These are phyloP conservation scores for Cyclopterus lumpus DNA, from an alignment of 2,797 vertebrate species.

Conservation along the genomic window DNA sequence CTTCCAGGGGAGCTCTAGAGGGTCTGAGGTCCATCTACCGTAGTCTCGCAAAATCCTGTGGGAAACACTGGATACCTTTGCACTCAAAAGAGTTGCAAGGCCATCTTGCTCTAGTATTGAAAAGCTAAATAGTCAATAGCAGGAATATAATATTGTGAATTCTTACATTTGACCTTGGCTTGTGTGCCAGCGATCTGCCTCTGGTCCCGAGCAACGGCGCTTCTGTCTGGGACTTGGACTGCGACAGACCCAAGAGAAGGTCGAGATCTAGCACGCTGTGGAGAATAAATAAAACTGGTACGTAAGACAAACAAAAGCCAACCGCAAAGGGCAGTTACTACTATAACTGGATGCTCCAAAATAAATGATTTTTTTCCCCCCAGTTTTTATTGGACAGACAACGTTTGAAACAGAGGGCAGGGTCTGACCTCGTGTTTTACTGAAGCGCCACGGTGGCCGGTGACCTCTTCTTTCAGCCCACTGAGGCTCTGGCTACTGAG, in stretches of 20 bases:
- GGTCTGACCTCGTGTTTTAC: conserved; percentile 74
- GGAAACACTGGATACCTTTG: neutral
- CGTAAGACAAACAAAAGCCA: neutral
- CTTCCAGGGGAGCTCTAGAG: too few species aligned
- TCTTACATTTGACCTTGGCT: conserved; percentile 70
- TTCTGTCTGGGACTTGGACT: conserved; percentile 53
- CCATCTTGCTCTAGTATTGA: neutral
- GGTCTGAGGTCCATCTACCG: neutral
- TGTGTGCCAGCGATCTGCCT: conserved; percentile 55
- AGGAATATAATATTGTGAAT: neutral
- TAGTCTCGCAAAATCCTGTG: neutral
- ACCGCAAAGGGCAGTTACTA: neutral
- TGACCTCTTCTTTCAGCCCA: conserved; percentile 71
- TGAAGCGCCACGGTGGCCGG: conserved; percentile 55
- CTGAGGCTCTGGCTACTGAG: conserved; percentile 38
- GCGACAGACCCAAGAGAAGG: conserved; percentile 30
- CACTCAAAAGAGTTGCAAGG: neutral
- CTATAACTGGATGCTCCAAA: neutral
- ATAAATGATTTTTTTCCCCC: neutral
- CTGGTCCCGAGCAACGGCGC: conserved; percentile 47
- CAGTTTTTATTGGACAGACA: neutral
- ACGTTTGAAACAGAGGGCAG: neutral
- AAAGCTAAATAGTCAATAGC: neutral
- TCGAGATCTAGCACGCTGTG: conserved; percentile 52
- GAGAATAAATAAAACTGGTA: conserved; percentile 4